Conservation (phyloP, 2,888 invertebrate genomes). For the Morpho achilles region DNA sequence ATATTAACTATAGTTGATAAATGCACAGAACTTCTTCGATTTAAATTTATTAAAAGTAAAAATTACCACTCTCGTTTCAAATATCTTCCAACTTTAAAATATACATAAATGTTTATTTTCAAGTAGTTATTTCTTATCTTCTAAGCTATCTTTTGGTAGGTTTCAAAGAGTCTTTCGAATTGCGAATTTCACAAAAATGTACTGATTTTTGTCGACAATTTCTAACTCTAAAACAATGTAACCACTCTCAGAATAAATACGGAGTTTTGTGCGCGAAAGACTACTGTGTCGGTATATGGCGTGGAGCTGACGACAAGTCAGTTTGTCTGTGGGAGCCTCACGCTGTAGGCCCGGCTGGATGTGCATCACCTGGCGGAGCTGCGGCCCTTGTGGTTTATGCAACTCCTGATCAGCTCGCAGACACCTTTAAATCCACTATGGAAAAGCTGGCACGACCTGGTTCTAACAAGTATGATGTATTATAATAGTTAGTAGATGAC, state of each 20-base stretch:
- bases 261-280: conserved; percentile 61
- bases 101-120: no score
- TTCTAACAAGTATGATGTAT: conserved; percentile 42
- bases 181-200: no score
- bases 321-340: conserved; percentile 61
- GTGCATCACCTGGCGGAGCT: conserved; percentile 46
- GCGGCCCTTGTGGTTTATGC: conserved; percentile 49
- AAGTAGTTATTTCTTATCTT: no score
- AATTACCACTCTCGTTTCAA: no score
- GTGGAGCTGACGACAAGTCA: conserved; percentile 42
- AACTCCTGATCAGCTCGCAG: conserved; percentile 46
- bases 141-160: no score
- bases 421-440: conserved; percentile 44
- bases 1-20: no score
- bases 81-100: no score
- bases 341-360: conserved; percentile 52
- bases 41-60: no score
- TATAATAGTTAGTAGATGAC: no score
- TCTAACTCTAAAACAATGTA: neutral
- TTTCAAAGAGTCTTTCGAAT: no score
- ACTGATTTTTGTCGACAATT: neutral
- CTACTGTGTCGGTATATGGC: conserved; percentile 49
- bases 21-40: no score
- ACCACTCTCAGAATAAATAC: conserved; percentile 42
- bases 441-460: conserved; percentile 46